Base-by-base conservation (phyloP, 1,140 invertebrate species). In the Cyclina sinensis region DNA sequence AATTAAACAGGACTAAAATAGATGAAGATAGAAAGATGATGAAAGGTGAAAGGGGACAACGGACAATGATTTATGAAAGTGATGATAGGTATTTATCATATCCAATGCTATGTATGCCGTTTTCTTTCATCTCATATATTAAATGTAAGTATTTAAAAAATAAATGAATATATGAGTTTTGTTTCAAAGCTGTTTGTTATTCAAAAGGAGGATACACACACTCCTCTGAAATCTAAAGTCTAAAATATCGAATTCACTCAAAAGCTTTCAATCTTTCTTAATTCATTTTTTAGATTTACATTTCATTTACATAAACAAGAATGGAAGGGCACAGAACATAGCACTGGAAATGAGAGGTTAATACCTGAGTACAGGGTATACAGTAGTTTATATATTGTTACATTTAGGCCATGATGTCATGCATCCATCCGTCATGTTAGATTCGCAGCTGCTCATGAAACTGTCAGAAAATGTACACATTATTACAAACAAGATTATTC, bases 371-470 rank as follows among this genome's bases (percentile, higher is more conserved):
- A 51, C 51, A 51, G 46, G 32, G 37, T 37, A 57, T 48, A 76
- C 48, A 48, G 39, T 46, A 48, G 73, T 46, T 46, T 81, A 85
- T 54, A 73, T 76, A 14, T 21, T 78, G 7, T 39, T 57, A 85
- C 3, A 39, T 65, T 65, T 80, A 87, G 85, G 85, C 85, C 85
- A 35, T 65, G 59, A 51, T 86, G 81, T 79, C 89, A 90, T 90
- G 89, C 89, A 86, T 90, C 89, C 89, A 90, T 90, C 89, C 83
- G 24, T 78, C 83, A 86, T 90, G 78, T 90, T 90, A 83, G 30
- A 48, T n/a, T 57, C 32, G 81, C 37, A 83, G 59, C 59, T 70
- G 81, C 46, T 48, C 43, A 78, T 78, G 62, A 39, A 65, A 65
- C 62, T 80, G 62, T 83, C 81, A 83, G 81, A 83, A 70, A 78